Conservation (phyloP, 2,888 invertebrate genomes). For the Eupeodes latifasciatus region DNA sequence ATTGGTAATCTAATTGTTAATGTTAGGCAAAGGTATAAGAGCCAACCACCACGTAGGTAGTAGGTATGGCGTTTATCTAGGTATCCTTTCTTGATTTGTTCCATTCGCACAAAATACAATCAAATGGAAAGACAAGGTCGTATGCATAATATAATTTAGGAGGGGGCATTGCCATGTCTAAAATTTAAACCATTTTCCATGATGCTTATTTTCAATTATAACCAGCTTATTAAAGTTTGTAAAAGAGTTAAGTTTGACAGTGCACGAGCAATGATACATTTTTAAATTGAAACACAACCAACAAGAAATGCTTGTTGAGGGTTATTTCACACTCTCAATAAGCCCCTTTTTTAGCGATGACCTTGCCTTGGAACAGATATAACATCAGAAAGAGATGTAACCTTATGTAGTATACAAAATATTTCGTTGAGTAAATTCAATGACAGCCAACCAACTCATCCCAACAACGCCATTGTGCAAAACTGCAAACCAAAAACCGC, state of each 20-base stretch:
- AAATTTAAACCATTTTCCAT: too few relatives aligned
- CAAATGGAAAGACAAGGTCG: background rate
- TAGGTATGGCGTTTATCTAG: background rate
- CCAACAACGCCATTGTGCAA: conserved; percentile 23
- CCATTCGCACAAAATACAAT: background rate
- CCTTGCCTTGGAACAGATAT: background rate
- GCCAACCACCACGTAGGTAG: background rate
- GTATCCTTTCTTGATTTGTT: background rate
- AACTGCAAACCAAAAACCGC: conserved; percentile 39
- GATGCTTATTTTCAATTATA: too few relatives aligned
- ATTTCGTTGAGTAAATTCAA: conserved; percentile 27
- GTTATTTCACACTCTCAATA: background rate
- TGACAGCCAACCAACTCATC: conserved; percentile 7
- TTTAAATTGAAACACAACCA: too few relatives aligned
- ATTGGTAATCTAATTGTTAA: conserved; percentile 72
- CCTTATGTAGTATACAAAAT: background rate
- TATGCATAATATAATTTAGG: background rate
- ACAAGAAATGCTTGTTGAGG: background rate
- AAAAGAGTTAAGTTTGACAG: too few relatives aligned
- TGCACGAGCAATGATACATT: too few relatives aligned
- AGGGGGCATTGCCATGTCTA: background rate
- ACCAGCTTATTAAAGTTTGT: too few relatives aligned
- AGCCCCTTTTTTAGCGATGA: background rate
- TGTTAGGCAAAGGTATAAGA: conserved; percentile 51
- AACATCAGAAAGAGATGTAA: background rate